A percentile compares a stretch with the other conserved stretches of the same genome.
These are phyloP conservation scores for Meteorus colon DNA, from an alignment of 2,888 invertebrate genomes.

Conservation along the genomic window DNA sequence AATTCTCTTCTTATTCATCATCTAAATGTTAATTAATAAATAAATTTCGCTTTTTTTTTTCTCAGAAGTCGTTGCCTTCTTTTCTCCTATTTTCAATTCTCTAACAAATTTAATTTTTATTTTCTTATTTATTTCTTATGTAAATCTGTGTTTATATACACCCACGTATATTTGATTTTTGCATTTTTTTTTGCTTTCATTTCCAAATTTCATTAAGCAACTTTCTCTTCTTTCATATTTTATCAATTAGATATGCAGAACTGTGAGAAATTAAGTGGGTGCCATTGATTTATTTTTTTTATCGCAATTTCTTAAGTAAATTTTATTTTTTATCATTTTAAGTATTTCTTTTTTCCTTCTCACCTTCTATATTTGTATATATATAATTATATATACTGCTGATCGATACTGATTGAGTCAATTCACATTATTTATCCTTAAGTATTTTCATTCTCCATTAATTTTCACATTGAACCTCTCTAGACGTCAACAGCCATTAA, in stretches of 20 bases:
- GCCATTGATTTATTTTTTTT: background rate
- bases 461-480: background rate
- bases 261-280: background rate
- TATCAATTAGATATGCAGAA: too few species aligned
- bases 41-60: too few species aligned
- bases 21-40: too few species aligned
- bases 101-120: too few species aligned
- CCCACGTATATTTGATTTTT: too few species aligned
- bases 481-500: conserved; percentile 34
- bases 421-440: background rate
- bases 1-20: background rate
- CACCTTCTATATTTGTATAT: background rate
- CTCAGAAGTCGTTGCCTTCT: too few species aligned
- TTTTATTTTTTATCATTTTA: background rate
- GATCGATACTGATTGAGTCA: conserved; percentile 70
- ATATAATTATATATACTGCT: conserved; percentile 60
- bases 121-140: too few species aligned
- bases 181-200: too few species aligned
- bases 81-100: too few species aligned
- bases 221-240: too few species aligned
- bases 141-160: too few species aligned
- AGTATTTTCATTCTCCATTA: background rate
- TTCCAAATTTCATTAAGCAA: too few species aligned
- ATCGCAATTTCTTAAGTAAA: background rate
- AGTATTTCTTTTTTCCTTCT: background rate